Conservation (phyloP, 2,113 vertebrate species). For the Plestiodon gilberti region DNA sequence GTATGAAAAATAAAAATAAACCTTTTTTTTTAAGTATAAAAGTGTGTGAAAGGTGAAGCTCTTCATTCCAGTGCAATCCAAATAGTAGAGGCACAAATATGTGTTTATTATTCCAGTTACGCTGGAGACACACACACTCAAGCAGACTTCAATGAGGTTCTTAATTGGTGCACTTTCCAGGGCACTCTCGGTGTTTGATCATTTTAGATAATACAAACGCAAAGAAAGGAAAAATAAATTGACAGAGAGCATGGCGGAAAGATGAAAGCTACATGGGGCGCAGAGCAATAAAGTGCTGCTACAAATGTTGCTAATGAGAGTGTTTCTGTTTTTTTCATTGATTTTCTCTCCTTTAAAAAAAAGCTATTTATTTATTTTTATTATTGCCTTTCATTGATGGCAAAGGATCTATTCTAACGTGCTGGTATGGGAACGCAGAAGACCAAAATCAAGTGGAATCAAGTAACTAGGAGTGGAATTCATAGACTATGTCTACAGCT, state of each 20-base stretch:
- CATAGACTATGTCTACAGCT: not conserved
- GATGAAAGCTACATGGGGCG: slow-evolving; percentile 34
- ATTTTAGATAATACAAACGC: slow-evolving; percentile 55
- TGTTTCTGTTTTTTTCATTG: slow-evolving; percentile 22
- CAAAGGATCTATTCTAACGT: not conserved
- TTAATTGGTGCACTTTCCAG: slow-evolving; percentile 58
- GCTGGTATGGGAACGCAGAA: not conserved
- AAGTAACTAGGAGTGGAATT: not conserved
- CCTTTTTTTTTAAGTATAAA: slow-evolving; percentile 30
- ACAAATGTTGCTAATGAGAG: slow-evolving; percentile 51
- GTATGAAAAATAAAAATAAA: slow-evolving; percentile 10
- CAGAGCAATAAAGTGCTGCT: slow-evolving; percentile 55
- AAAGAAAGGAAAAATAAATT: slow-evolving; percentile 58
- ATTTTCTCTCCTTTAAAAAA: slow-evolving; percentile 33
- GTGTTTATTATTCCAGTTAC: slow-evolving; percentile 49
- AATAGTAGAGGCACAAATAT: slow-evolving; percentile 43
- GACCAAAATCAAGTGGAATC: not conserved
- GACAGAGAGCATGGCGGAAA: slow-evolving; percentile 38
- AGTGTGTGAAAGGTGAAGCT: slow-evolving; percentile 15
- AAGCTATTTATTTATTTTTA: not conserved
- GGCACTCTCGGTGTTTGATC: slow-evolving; percentile 35
- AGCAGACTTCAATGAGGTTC: slow-evolving; percentile 57
- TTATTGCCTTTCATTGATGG: slow-evolving; percentile 28
- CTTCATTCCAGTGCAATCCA: slow-evolving; percentile 43
- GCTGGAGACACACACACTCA: slow-evolving; percentile 37